These are phyloP conservation scores for Fregetta grallaria DNA, from an alignment of 2,113 vertebrate genomes.

Conservation along the genomic window DNA sequence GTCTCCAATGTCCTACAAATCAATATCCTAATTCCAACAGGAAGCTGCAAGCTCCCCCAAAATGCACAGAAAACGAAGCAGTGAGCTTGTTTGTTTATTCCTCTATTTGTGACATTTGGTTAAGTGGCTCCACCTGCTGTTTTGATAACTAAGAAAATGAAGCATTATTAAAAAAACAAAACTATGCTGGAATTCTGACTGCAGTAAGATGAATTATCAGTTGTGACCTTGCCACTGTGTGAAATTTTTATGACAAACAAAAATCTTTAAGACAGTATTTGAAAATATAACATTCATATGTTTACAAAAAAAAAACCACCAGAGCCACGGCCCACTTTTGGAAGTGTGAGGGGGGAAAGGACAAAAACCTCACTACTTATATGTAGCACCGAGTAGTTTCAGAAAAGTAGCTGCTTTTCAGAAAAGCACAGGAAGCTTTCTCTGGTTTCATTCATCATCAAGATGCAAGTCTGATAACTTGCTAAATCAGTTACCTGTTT, in stretches of 20 bases:
- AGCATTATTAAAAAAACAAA: background rate
- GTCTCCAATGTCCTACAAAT: background rate
- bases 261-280: background rate
- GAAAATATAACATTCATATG: background rate
- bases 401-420: background rate
- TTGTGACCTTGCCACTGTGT: background rate
- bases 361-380: background rate
- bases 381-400: background rate
- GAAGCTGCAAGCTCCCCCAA: background rate
- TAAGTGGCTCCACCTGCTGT: slow-evolving; percentile 66
- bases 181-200: background rate
- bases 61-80: background rate
- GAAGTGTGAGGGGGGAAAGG: rapidly evolving
- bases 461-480: background rate
- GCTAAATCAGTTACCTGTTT: background rate
- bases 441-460: background rate
- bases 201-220: background rate
- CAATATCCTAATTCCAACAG: background rate
- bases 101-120: background rate
- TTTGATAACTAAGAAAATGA: background rate
- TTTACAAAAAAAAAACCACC: background rate
- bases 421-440: background rate
- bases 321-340: background rate
- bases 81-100: background rate
- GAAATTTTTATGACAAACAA: background rate